A percentile compares a stretch with the other conserved stretches of the same genome.
These are phyloP conservation scores for Oryctes rhinoceros DNA, from an alignment of 1,140 invertebrate species.

Conservation along the genomic window DNA sequence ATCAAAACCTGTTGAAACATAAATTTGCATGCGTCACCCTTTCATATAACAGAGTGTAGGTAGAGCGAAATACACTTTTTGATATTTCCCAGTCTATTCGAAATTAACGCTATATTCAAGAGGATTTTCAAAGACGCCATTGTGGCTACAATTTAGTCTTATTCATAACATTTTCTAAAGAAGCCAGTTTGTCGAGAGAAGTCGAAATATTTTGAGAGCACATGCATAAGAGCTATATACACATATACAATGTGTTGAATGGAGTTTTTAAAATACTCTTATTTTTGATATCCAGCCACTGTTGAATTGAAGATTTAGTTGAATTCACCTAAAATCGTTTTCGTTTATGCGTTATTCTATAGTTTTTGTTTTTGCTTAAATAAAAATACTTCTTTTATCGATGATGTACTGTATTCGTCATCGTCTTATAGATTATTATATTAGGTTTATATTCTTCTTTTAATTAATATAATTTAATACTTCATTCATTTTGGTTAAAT, in stretches of 20 bases:
- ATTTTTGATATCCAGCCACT: neutral
- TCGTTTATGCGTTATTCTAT: too few relatives aligned
- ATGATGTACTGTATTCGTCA: too few relatives aligned
- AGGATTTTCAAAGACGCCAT: slow-evolving; percentile 59
- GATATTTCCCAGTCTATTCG: slow-evolving; percentile 56
- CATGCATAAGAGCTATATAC: slow-evolving; percentile 48
- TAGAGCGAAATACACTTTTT: slow-evolving; percentile 52
- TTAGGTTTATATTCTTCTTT: too few relatives aligned
- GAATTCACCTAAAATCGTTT: too few relatives aligned
- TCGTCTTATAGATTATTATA: too few relatives aligned
- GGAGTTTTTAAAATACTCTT: slow-evolving; percentile 38
- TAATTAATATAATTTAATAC: too few relatives aligned
- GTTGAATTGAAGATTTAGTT: too few relatives aligned
- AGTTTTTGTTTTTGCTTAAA: too few relatives aligned
- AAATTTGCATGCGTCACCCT: slow-evolving; percentile 53
- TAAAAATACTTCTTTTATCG: too few relatives aligned
- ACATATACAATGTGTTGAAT: slow-evolving; percentile 38
- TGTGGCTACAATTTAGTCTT: slow-evolving; percentile 60
- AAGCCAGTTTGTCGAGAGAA: slow-evolving; percentile 56
- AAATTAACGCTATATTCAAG: slow-evolving; percentile 61
- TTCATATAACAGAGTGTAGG: slow-evolving; percentile 46
- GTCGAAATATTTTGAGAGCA: slow-evolving; percentile 57
- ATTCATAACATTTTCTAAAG: slow-evolving; percentile 61
- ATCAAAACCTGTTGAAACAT: slow-evolving; percentile 54
- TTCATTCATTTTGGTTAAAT: too few relatives aligned